phyloP scores from a whole-genome alignment of 2,888 invertebrate species.

The Ornithoptera priamus region DNA sequence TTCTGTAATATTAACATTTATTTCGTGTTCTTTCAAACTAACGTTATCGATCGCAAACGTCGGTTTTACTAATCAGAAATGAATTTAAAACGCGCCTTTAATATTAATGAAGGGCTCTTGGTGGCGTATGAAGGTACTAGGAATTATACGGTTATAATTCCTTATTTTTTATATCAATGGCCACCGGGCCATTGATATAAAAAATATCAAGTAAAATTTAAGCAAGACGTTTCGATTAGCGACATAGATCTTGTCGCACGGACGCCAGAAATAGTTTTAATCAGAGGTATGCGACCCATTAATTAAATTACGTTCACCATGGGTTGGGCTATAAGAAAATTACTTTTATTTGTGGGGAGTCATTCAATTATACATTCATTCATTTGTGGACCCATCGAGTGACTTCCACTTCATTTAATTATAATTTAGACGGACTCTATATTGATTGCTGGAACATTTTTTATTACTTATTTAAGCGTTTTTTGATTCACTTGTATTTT shows the following conservation, averaged over 20 bases:
- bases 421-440: conserved; percentile 61
- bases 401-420: conserved; percentile 69
- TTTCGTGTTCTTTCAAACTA: conserved; percentile 21
- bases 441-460: conserved; percentile 45
- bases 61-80: conserved; percentile 24
- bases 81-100: conserved; percentile 18
- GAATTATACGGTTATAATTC: no score
- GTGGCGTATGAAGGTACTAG: not conserved
- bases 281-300: conserved; percentile 67
- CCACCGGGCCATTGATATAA: not conserved
- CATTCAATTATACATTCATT: conserved; percentile 70
- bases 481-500: conserved; percentile 1
- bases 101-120: conserved; percentile 22
- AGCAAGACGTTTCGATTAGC: conserved; percentile 10
- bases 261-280: conserved; percentile 56
- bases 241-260: conserved; percentile 31
- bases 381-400: conserved; percentile 62
- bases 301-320: conserved; percentile 64
- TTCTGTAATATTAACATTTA: conserved; percentile 39
- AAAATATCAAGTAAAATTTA: conserved; percentile 3
- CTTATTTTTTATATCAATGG: no score
- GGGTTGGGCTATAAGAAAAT: conserved; percentile 66
- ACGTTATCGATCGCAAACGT: conserved; percentile 22
- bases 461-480: conserved; percentile 28
- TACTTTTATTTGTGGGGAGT: conserved; percentile 72